phyloP scores from a whole-genome alignment of 2,888 invertebrate species.

The Hemaris fuciformis region DNA sequence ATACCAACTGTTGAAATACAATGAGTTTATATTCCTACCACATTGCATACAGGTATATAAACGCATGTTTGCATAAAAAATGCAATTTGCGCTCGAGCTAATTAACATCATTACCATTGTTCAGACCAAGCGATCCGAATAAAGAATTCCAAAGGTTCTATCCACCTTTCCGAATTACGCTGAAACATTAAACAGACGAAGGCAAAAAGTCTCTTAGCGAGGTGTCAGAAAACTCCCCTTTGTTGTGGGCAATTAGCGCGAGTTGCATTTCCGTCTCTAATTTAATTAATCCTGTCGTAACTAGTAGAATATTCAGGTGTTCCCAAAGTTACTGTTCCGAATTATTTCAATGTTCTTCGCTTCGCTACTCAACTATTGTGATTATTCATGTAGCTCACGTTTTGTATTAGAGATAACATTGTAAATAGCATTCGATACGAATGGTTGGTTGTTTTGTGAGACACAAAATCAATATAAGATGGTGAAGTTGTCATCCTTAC shows the following conservation, averaged over 20 bases:
- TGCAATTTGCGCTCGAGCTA: too few species aligned
- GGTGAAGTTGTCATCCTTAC: too few species aligned
- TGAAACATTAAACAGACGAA: not conserved
- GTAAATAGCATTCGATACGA: too few species aligned
- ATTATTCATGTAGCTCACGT: not conserved
- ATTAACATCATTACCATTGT: not conserved
- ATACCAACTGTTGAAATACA: too few species aligned
- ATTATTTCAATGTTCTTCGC: not conserved
- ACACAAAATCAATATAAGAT: too few species aligned
- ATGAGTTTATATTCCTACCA: too few species aligned
- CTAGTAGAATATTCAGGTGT: slow-evolving; percentile 2
- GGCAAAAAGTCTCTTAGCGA: not conserved
- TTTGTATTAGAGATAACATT: not conserved
- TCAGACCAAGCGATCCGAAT: not conserved
- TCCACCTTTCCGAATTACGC: not conserved
- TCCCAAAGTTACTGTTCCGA: not conserved
- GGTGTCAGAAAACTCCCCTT: not conserved
- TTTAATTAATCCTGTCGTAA: not conserved
- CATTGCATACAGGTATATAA: too few species aligned
- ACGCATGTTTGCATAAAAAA: too few species aligned
- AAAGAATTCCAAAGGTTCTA: not conserved
- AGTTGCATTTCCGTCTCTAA: slow-evolving; percentile 2
- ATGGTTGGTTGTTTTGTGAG: too few species aligned
- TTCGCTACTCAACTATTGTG: not conserved
- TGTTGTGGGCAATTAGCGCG: not conserved